Conservation (phyloP, 2,888 invertebrate species). For the Aelia acuminata region DNA sequence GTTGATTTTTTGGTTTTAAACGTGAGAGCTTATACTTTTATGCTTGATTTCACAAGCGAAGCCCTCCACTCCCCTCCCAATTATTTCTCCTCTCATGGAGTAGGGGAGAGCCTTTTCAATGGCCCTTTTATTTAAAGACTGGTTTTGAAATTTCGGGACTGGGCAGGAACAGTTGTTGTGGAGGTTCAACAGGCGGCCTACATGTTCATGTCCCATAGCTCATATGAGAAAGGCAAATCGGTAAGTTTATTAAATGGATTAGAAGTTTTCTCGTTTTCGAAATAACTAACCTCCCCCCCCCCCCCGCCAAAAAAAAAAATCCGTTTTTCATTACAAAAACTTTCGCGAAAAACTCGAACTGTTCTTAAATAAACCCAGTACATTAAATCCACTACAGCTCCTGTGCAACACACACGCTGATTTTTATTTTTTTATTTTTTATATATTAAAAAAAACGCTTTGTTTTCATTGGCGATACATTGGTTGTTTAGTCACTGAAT, state of each 20-base stretch:
- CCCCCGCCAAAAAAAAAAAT: not conserved
- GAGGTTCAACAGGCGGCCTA: conserved; percentile 36
- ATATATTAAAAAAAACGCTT: not conserved
- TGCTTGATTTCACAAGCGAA: conserved; percentile 19
- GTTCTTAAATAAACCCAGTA: not conserved
- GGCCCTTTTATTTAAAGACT: conserved; percentile 50
- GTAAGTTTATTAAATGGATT: not conserved
- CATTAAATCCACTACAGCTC: not conserved
- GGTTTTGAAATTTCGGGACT: conserved; percentile 51
- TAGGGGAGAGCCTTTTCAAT: conserved; percentile 48
- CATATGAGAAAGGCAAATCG: conserved; percentile 40
- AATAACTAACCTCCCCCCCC: not conserved
- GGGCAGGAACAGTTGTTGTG: conserved; percentile 11
- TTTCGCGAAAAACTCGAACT: not conserved
- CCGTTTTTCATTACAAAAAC: not conserved
- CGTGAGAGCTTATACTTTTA: conserved; percentile 3
- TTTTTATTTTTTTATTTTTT: not conserved
- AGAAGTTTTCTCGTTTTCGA: not conserved
- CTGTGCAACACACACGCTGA: not conserved
- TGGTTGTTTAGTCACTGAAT: not conserved
- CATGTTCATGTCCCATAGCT: conserved; percentile 32
- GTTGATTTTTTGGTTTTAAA: conserved; percentile 21
- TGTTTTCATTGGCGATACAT: not conserved
- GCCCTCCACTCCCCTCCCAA: conserved; percentile 34
- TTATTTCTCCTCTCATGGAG: conserved; percentile 43